Percentiles rank a stretch among this genome's conserved stretches.
phyloP scores from a whole-genome alignment of 2,113 vertebrate genomes.

The Callaeas wilsoni region DNA sequence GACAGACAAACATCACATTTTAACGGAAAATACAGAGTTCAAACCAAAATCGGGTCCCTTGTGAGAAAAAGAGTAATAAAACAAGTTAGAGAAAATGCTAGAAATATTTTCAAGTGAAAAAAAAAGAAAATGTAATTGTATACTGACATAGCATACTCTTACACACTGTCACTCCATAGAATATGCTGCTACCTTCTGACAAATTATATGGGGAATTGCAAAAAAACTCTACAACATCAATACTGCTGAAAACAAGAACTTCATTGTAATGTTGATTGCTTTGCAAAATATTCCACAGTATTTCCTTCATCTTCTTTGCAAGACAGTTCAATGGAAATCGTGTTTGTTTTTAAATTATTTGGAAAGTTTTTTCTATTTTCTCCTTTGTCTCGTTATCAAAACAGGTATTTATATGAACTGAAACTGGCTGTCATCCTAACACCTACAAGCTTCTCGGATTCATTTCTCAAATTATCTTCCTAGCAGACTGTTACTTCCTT shows the following conservation, averaged over 20 bases:
- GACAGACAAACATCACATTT: background rate
- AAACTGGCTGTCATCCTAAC: slow-evolving; percentile 4
- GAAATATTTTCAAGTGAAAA: background rate
- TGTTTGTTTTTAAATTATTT: background rate
- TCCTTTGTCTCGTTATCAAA: background rate
- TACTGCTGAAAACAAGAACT: background rate
- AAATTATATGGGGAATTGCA: background rate
- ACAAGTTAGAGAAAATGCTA: background rate
- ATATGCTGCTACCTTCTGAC: background rate
- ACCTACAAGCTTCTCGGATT: slow-evolving; percentile 26
- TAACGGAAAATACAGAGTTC: background rate
- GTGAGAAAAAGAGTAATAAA: background rate
- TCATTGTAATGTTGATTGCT: background rate
- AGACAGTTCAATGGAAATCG: background rate
- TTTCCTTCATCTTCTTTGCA: background rate
- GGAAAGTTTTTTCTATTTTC: background rate
- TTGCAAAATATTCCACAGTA: background rate
- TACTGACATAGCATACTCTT: background rate
- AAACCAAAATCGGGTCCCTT: background rate
- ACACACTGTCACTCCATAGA: background rate
- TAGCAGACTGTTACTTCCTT: background rate
- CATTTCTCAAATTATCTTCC: slow-evolving; percentile 9
- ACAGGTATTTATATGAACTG: background rate
- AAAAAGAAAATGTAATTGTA: background rate
- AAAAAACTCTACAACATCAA: background rate